Percentiles rank a stretch among this genome's conserved stretches.
phyloP scores from a whole-genome alignment of 2,888 invertebrate species.

The Drosophila testacea region DNA sequence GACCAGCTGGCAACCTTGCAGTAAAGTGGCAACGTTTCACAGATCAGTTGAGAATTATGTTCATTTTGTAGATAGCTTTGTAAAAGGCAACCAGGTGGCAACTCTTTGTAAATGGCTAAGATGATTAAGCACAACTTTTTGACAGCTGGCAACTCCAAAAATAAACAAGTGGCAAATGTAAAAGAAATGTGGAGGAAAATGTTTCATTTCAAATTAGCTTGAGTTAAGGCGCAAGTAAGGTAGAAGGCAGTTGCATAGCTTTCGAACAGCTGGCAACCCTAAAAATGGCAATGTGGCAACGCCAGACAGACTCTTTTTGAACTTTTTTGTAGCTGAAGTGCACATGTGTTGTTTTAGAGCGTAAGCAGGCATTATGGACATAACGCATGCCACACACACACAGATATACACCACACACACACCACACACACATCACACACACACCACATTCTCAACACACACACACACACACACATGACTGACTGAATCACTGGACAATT shows the following conservation, averaged over 20 bases:
- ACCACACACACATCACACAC: not conserved
- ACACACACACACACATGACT: not conserved
- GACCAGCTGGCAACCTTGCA: conserved; percentile 8
- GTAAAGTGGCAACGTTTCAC: not conserved
- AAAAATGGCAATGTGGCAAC: not conserved
- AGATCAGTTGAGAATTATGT: not conserved
- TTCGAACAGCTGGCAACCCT: not conserved
- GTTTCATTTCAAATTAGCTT: too few species aligned
- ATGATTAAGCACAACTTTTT: not conserved
- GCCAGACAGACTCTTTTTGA: not conserved
- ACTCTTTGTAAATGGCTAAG: too few species aligned
- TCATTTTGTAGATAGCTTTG: too few species aligned
- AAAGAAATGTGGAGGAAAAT: not conserved
- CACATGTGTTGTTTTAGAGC: not conserved
- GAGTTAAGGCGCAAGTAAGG: too few species aligned
- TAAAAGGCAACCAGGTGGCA: not conserved
- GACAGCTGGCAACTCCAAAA: not conserved
- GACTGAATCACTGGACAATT: conserved; percentile 55
- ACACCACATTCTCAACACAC: not conserved
- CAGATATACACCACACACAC: not conserved
- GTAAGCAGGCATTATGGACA: conserved; percentile 1
- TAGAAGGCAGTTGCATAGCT: not conserved
- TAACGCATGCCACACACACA: conserved; percentile 5
- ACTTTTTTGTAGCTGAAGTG: not conserved
- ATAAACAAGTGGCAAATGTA: not conserved